phyloP scores from a whole-genome alignment of 2,888 invertebrate genomes.

The Chromoteleia sp. region DNA sequence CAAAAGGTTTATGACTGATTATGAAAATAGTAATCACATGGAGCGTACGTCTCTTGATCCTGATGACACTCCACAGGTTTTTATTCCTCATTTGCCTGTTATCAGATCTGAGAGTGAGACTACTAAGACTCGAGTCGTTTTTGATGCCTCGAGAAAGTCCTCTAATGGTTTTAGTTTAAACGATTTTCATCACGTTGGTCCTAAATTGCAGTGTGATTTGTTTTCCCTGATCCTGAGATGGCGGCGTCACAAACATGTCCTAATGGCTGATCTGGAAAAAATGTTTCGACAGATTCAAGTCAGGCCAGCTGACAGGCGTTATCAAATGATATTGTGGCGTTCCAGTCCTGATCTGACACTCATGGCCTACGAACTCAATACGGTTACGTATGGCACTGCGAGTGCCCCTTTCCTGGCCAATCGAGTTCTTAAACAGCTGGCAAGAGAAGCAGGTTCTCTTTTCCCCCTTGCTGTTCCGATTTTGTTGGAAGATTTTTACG shows the following conservation, averaged over 20 bases:
- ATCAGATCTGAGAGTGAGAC: conserved; percentile 46
- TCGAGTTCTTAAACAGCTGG: conserved; percentile 9
- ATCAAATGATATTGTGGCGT: conserved; percentile 20
- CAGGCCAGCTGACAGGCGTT: background rate
- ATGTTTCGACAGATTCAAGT: conserved; percentile 16
- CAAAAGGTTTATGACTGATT: no score
- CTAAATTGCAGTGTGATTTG: conserved; percentile 37
- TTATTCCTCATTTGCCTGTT: conserved; percentile 55
- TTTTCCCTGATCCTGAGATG: conserved; percentile 6
- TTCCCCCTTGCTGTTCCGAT: conserved; percentile 2
- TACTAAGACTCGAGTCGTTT: conserved; percentile 53
- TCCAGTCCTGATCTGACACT: background rate
- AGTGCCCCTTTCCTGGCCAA: conserved; percentile 13
- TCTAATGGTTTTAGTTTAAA: conserved; percentile 48
- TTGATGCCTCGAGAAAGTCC: conserved; percentile 53
- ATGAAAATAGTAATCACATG: conserved; percentile 8
- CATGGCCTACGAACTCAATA: background rate
- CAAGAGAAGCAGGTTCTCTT: background rate
- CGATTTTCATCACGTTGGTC: conserved; percentile 44
- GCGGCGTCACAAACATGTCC: background rate
- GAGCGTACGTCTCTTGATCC: conserved; percentile 16
- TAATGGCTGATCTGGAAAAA: conserved; percentile 5
- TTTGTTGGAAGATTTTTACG: background rate
- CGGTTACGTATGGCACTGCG: conserved; percentile 5
- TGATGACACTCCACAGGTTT: background rate